Base-by-base conservation (phyloP, 2,113 vertebrate species). In the Callopanchax toddi region DNA sequence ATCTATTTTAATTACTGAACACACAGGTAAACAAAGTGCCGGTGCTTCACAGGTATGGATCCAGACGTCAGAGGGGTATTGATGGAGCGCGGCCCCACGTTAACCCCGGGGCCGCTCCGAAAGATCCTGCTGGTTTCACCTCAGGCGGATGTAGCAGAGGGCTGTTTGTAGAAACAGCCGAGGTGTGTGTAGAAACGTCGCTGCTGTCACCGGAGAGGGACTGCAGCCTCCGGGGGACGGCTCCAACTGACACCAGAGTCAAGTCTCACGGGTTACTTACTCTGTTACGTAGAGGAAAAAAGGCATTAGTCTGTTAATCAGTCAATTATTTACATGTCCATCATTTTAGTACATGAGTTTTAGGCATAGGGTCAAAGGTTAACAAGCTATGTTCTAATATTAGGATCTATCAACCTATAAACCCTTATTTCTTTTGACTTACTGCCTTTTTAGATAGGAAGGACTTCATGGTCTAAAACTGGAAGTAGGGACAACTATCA, bases 1-100 rank as follows among this genome's bases (percentile, higher is more conserved):
- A 89, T 91, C 90, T 88, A 91, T 91, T 90, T 91, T 89, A 90
- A 89, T 91, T 90, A 89, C 83, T 44, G 74, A 75, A 68, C 89
- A 77, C 81, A 73, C 85, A 87, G 84, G 87, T 90, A 88, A 90
- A 89, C 86, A 89, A 87, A 84, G 83, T 69, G 75, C 25, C 58
- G 57, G 32, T 45, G 74, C 70, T 67, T 69, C 73, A 15, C 72
- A 44, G 81, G 72, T 82, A 87, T 89, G 63, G 89, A 89, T 89
- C 68, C 1, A 20, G 29, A 55, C 68, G 62, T 79, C 79, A 60
- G 74, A 67, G 70, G 59, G 44, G 77, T 87, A 89, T 89, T 53
- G 82, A 89, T 79, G 48, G 79, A 2, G 2, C 18, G 64, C 60
- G 79, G 76, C 84, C 84, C 85, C 72, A 21, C 5, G 84, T 88